A percentile compares a stretch with the other conserved stretches of the same genome.
Evolutionary conservation across 2,113 vertebrate species (phyloP).

Genomic region (Nipponia nippon): DNA sequence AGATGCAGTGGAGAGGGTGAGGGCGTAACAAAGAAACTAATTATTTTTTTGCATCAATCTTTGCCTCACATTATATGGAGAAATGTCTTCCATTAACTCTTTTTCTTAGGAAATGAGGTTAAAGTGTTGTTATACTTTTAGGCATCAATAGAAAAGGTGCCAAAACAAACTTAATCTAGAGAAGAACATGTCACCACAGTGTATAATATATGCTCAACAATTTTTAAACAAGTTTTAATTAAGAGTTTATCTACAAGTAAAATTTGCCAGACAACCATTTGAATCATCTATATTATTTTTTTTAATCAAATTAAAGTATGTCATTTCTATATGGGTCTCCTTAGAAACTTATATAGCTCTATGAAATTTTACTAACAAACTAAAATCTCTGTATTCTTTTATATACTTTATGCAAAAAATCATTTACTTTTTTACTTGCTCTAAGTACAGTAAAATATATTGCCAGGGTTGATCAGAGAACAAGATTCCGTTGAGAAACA

Average conservation of each 20-base stretch:
- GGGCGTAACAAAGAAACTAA: not conserved
- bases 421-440: not conserved
- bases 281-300: not conserved
- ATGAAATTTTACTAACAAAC: not conserved
- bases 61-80: not conserved
- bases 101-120: not conserved
- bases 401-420: not conserved
- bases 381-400: not conserved
- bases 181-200: not conserved
- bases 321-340: not conserved
- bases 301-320: not conserved
- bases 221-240: not conserved
- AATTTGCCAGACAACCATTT: not conserved
- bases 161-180: not conserved
- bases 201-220: not conserved
- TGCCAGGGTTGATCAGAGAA: not conserved
- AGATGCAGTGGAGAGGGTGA: not conserved
- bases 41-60: not conserved
- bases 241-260: not conserved
- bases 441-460: not conserved
- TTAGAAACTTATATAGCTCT: not conserved
- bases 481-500: not conserved
- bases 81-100: not conserved
- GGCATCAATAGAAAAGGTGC: not conserved
- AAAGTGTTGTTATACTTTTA: not conserved